A percentile compares a stretch with the other conserved stretches of the same genome.
Conservation (phyloP, 2,797 vertebrate species). For the Cirrhinus molitorella region DNA sequence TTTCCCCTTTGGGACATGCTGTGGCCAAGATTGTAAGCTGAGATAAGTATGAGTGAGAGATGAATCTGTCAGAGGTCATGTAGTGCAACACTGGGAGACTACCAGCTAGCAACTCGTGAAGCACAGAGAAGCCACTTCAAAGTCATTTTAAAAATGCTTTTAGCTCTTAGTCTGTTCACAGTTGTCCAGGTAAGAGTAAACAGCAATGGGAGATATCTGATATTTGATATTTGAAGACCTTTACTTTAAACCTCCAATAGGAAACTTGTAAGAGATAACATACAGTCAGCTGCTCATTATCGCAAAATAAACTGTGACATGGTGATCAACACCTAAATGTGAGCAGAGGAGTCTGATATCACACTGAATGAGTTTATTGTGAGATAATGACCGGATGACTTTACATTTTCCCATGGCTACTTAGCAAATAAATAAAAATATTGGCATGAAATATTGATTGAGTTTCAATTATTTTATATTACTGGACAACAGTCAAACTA, state of each 20-base stretch:
- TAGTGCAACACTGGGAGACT: conserved; percentile 38
- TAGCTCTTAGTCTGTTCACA: background rate
- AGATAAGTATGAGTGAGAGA: conserved; percentile 53
- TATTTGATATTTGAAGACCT: conserved; percentile 2
- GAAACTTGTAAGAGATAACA: background rate
- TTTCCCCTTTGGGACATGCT: conserved; percentile 50
- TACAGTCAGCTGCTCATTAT: background rate
- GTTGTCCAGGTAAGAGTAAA: background rate
- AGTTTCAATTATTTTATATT: background rate
- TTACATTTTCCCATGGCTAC: background rate
- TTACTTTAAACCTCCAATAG: background rate
- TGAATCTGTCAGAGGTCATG: conserved; percentile 62
- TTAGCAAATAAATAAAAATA: background rate
- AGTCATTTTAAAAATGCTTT: background rate
- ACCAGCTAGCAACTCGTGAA: conserved; percentile 29
- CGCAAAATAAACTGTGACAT: background rate
- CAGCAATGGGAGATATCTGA: background rate
- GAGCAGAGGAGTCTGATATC: background rate
- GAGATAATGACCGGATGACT: background rate
- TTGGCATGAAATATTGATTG: background rate
- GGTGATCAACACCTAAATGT: background rate
- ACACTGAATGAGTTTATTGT: conserved; percentile 1
- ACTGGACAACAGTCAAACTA: background rate
- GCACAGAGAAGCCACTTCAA: conserved; percentile 10
- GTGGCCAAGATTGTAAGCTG: conserved; percentile 63